A percentile compares a stretch with the other conserved stretches of the same genome.
phyloP scores from a whole-genome alignment of 2,113 vertebrate species.

The Pycnonotus jocosus region DNA sequence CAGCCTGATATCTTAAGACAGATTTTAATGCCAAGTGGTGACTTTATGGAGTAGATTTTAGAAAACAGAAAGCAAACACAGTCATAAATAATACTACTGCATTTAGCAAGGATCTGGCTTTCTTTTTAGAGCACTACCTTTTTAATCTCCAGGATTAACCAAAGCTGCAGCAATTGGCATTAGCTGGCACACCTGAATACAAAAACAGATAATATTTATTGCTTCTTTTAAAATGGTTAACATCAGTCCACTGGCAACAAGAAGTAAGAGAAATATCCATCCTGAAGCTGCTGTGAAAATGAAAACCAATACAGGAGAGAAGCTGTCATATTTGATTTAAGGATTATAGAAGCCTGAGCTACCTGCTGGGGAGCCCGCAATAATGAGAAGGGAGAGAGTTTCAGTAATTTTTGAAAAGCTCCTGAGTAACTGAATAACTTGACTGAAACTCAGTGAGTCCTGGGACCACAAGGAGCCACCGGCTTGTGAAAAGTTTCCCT shows the following conservation, averaged over 20 bases:
- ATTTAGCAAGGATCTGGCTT: neutral
- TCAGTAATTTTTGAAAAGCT: neutral
- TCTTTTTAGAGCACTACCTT: neutral
- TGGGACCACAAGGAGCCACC: neutral
- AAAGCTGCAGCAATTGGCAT: neutral
- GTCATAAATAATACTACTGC: neutral
- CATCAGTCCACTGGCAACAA: neutral
- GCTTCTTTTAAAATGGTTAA: neutral
- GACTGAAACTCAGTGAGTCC: neutral
- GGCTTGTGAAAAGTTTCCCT: neutral
- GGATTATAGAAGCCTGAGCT: neutral
- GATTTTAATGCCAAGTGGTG: slow-evolving; percentile 8
- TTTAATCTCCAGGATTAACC: neutral
- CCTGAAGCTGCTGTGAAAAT: neutral
- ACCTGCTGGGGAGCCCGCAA: neutral
- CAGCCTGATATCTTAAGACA: neutral
- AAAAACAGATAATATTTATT: neutral
- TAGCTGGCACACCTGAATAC: neutral
- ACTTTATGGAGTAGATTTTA: neutral
- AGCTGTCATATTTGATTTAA: slow-evolving; percentile 12
- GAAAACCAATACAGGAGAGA: neutral
- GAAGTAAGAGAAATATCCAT: neutral
- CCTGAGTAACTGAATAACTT: neutral
- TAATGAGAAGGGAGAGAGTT: neutral
- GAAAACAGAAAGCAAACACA: neutral